Percentiles rank a stretch among this genome's conserved stretches.
Conservation (phyloP, 1,140 invertebrate genomes). For the Drosophila virilis region DNA sequence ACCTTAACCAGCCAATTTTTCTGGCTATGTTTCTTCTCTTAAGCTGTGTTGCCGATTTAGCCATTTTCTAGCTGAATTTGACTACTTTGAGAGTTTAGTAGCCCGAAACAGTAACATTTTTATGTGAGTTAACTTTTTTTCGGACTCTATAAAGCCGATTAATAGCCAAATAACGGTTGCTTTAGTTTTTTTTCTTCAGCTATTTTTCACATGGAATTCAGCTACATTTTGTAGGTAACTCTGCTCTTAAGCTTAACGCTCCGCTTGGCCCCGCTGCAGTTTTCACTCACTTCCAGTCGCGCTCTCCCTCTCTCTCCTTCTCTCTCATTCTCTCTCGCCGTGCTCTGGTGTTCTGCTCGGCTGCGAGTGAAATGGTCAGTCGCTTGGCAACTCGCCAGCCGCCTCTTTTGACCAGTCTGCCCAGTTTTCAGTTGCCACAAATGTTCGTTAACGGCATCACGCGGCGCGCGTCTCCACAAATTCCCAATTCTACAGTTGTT, state of each 20-base stretch:
- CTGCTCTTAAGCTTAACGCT: constrained; percentile 46
- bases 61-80: too few species aligned
- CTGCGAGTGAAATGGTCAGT: constrained; percentile 76
- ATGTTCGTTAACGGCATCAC: constrained; percentile 77
- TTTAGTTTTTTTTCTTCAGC: too few species aligned
- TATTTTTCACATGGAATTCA: too few species aligned
- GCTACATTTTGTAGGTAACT: too few species aligned
- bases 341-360: constrained; percentile 56
- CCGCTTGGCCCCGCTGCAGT: constrained; percentile 23
- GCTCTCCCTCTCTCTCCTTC: constrained; percentile 9
- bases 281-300: constrained; percentile 43
- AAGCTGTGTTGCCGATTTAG: too few species aligned
- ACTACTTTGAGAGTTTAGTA: too few species aligned
- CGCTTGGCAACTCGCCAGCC: not conserved
- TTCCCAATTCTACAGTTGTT: constrained; percentile 35
- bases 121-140: too few species aligned
- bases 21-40: too few species aligned
- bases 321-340: constrained; percentile 12
- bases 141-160: too few species aligned
- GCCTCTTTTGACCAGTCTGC: constrained; percentile 67
- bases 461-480: constrained; percentile 48
- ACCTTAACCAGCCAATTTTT: too few species aligned
- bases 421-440: constrained; percentile 76
- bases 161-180: too few species aligned
- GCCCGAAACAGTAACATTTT: too few species aligned